A percentile compares a stretch with the other conserved stretches of the same genome.
phyloP scores from a whole-genome alignment of 2,888 invertebrate species.

The Agrochola lychnidis region DNA sequence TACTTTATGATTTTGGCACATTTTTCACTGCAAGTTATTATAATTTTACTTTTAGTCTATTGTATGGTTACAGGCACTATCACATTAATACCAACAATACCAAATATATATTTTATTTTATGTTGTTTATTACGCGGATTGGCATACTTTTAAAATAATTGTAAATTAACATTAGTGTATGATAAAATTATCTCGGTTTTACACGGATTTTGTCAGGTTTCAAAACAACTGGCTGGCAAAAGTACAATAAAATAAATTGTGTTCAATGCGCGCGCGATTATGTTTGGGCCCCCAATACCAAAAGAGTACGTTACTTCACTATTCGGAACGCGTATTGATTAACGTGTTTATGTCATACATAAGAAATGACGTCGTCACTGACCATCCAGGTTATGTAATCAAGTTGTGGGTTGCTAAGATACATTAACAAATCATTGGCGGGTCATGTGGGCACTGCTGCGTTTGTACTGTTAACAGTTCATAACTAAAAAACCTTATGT shows the following conservation, averaged over 20 bases:
- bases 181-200: slow-evolving; percentile 33
- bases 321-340: slow-evolving; percentile 19
- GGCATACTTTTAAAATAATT: slow-evolving; percentile 38
- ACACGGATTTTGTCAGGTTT: slow-evolving; percentile 26
- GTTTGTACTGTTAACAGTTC: not conserved
- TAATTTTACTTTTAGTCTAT: slow-evolving; percentile 50
- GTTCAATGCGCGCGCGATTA: slow-evolving; percentile 55
- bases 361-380: slow-evolving; percentile 40
- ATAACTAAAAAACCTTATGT: not conserved
- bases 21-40: slow-evolving; percentile 57
- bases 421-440: slow-evolving; percentile 31
- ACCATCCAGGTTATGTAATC: slow-evolving; percentile 20
- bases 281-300: slow-evolving; percentile 6
- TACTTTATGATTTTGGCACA: slow-evolving; percentile 61
- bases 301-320: slow-evolving; percentile 21
- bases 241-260: slow-evolving; percentile 28
- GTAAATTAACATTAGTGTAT: not conserved
- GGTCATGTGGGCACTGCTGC: slow-evolving; percentile 17
- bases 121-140: slow-evolving; percentile 45
- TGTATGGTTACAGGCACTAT: slow-evolving; percentile 42
- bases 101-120: slow-evolving; percentile 15
- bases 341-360: slow-evolving; percentile 39
- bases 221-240: slow-evolving; percentile 38
- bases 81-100: slow-evolving; percentile 16
- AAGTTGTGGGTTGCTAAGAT: slow-evolving; percentile 23